Conservation (phyloP, 2,888 invertebrate genomes). For the Drosophila fungiperda region DNA sequence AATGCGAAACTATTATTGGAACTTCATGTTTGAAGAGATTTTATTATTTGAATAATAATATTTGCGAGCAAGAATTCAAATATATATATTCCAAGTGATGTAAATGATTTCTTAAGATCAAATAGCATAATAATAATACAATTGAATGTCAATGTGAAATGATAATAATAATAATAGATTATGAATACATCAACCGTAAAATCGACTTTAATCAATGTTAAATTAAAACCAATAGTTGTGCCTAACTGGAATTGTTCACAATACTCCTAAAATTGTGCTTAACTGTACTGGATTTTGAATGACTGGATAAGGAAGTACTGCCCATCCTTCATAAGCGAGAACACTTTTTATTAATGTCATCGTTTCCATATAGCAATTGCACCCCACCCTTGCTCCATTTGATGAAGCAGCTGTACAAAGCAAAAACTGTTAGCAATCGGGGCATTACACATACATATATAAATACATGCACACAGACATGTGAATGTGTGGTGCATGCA, state of each 20-base stretch:
- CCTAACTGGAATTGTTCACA: too few species aligned
- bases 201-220: neutral
- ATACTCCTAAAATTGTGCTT: neutral
- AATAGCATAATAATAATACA: neutral
- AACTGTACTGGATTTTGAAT: neutral
- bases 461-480: neutral
- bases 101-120: neutral
- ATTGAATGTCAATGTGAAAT: neutral
- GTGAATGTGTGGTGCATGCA: neutral
- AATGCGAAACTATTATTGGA: neutral
- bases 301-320: neutral
- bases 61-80: neutral
- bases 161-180: too few species aligned
- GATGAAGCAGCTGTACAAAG: neutral
- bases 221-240: neutral
- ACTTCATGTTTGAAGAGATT: neutral
- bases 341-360: neutral
- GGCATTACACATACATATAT: neutral
- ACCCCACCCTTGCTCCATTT: slow-evolving; percentile 5
- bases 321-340: neutral
- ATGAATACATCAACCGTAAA: neutral
- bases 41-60: neutral
- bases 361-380: neutral
- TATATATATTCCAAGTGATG: neutral
- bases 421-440: slow-evolving; percentile 2